phyloP scores from a whole-genome alignment of 1,140 invertebrate species.

The Philopotamus ludificatus region DNA sequence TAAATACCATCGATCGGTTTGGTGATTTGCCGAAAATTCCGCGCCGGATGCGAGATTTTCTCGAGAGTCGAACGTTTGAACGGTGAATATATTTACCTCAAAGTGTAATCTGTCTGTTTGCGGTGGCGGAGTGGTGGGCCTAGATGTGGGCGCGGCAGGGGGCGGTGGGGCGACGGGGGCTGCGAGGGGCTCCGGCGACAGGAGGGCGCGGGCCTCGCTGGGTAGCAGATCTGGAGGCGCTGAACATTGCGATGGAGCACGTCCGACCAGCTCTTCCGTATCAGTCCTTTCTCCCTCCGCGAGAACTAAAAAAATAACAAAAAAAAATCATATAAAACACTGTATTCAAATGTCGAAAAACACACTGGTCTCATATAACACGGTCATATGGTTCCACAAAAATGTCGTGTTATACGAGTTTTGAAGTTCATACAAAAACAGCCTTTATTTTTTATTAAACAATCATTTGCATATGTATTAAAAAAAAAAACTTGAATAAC shows the following conservation, averaged over 20 bases:
- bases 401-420: too few relatives aligned
- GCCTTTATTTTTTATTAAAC: too few relatives aligned
- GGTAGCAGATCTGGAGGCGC: slow-evolving; percentile 53
- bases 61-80: background rate
- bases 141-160: slow-evolving; percentile 35
- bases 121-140: slow-evolving; percentile 10
- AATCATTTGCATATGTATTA: too few relatives aligned
- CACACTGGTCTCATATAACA: too few relatives aligned
- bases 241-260: slow-evolving; percentile 53
- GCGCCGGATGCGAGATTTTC: too few relatives aligned
- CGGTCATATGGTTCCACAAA: too few relatives aligned
- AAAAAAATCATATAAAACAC: too few relatives aligned
- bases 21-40: too few relatives aligned
- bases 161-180: slow-evolving; percentile 38
- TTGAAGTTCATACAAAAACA: too few relatives aligned
- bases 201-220: slow-evolving; percentile 49
- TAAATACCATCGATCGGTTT: slow-evolving; percentile 7
- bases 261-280: slow-evolving; percentile 58
- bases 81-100: slow-evolving; percentile 22
- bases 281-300: slow-evolving; percentile 58
- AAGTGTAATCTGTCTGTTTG: slow-evolving; percentile 34
- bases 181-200: slow-evolving; percentile 46
- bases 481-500: too few relatives aligned
- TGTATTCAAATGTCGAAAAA: too few relatives aligned
- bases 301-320: slow-evolving; percentile 51